These are phyloP conservation scores for Ametastegia equiseti DNA, from an alignment of 2,888 invertebrate species.

Conservation along the genomic window DNA sequence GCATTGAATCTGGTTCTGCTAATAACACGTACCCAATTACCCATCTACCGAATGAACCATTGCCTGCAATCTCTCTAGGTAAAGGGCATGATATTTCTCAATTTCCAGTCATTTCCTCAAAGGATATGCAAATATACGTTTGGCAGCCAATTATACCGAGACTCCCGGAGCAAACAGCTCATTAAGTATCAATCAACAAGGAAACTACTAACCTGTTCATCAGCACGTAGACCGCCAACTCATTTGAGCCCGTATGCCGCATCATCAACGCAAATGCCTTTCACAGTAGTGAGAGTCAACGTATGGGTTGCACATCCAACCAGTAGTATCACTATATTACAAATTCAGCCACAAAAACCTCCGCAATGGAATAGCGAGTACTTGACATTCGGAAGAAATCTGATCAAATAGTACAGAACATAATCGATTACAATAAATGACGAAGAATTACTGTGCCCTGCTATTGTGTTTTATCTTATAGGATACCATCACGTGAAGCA, in stretches of 20 bases:
- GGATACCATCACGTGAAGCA: too few relatives aligned
- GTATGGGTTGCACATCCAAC: background rate
- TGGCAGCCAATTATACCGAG: background rate
- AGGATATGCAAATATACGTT: background rate
- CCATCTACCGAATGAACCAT: background rate
- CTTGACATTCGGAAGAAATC: background rate
- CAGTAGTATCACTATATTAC: background rate
- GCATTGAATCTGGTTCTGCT: background rate
- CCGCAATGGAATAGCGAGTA: background rate
- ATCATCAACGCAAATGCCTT: constrained; percentile 1
- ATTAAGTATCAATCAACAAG: background rate
- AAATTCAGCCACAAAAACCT: background rate
- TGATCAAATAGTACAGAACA: background rate
- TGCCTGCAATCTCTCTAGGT: background rate
- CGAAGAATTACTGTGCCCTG: background rate
- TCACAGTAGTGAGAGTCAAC: constrained; percentile 6
- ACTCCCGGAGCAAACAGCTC: background rate
- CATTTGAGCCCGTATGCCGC: background rate
- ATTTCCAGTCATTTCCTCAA: background rate
- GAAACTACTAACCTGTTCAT: background rate
- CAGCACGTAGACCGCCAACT: background rate
- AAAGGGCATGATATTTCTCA: background rate
- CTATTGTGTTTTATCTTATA: background rate
- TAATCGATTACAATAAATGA: background rate
- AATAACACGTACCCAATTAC: background rate